Percentiles rank a stretch among this genome's conserved stretches.
These are phyloP conservation scores for Drosophila suzukii DNA, from an alignment of 1,140 invertebrate species.

Conservation along the genomic window DNA sequence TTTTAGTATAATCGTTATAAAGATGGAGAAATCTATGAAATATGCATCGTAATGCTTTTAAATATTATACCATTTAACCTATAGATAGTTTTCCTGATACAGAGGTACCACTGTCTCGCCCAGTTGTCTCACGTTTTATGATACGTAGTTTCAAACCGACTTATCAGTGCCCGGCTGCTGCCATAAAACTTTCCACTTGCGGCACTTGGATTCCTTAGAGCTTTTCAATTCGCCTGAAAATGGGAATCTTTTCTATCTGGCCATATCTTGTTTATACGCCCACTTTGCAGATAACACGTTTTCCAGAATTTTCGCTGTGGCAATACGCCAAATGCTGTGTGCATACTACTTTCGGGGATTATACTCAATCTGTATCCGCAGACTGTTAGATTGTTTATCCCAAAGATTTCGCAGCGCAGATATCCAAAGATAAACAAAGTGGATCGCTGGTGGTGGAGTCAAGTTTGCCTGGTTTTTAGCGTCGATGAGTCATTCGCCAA, in stretches of 20 bases:
- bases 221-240: slow-evolving; percentile 39
- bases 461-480: not conserved
- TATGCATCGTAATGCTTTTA: no score
- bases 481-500: slow-evolving; percentile 18
- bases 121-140: slow-evolving; percentile 16
- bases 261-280: slow-evolving; percentile 40
- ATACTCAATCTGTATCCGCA: slow-evolving; percentile 33
- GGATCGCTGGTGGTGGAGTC: not conserved
- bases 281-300: slow-evolving; percentile 32
- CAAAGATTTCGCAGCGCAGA: slow-evolving; percentile 8
- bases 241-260: slow-evolving; percentile 32
- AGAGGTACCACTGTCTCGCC: slow-evolving; percentile 19
- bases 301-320: slow-evolving; percentile 44
- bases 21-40: no score
- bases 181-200: slow-evolving; percentile 53
- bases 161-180: slow-evolving; percentile 44
- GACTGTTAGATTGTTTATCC: slow-evolving; percentile 33
- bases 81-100: not conserved
- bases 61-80: not conserved
- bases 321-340: slow-evolving; percentile 27
- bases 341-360: slow-evolving; percentile 22
- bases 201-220: slow-evolving; percentile 9
- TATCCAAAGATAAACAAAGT: slow-evolving; percentile 19
- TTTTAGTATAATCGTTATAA: no score
- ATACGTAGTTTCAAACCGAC: slow-evolving; percentile 7